These are phyloP conservation scores for Tuta absoluta DNA, from an alignment of 2,888 invertebrate species.

Conservation along the genomic window DNA sequence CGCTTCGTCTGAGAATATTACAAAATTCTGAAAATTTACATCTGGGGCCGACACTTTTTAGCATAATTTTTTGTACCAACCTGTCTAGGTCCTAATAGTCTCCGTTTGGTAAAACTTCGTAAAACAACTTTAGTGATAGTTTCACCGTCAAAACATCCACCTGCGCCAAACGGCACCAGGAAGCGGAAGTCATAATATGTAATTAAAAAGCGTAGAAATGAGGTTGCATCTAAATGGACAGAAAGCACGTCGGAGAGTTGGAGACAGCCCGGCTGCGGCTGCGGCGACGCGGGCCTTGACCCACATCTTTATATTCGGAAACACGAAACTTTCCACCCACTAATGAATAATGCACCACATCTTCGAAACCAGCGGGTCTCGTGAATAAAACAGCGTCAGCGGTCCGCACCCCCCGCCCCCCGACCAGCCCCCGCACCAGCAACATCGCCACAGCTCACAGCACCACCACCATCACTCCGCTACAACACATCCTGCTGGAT, in stretches of 20 bases:
- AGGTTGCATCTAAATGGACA: constrained; percentile 45
- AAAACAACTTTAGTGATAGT: background rate
- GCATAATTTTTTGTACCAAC: no score
- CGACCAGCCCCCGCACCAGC: background rate
- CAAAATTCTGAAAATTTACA: no score
- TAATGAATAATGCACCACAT: constrained; percentile 56
- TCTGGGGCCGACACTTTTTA: no score
- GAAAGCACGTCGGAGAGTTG: constrained; percentile 12
- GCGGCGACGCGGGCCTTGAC: constrained; percentile 50
- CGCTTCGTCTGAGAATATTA: no score
- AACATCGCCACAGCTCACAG: background rate
- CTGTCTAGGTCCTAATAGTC: background rate
- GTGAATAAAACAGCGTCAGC: constrained; percentile 35
- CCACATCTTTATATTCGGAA: constrained; percentile 61
- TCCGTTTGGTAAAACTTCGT: background rate
- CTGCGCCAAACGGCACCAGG: constrained; percentile 10
- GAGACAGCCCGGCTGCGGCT: constrained; percentile 6
- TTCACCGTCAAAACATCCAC: background rate
- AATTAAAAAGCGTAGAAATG: constrained; percentile 54
- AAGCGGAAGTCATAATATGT: constrained; percentile 46
- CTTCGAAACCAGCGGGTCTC: constrained; percentile 38
- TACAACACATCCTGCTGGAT: background rate
- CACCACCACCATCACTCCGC: background rate
- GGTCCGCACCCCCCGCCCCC: background rate
- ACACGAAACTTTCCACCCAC: constrained; percentile 61